phyloP scores from a whole-genome alignment of 2,113 vertebrate species.

The Tupaia chinensis region DNA sequence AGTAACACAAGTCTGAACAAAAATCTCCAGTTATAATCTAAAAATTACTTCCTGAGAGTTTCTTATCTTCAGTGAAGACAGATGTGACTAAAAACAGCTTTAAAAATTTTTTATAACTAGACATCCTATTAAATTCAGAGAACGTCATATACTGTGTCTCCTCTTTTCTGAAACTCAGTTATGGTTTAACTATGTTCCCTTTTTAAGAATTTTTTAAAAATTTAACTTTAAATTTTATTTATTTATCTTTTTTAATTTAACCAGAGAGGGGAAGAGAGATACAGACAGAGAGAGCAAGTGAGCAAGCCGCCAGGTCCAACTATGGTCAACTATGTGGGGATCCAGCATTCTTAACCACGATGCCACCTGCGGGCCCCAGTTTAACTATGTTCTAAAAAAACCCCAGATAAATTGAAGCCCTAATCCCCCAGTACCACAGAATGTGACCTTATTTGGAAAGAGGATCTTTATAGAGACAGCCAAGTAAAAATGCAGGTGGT shows the following conservation, averaged over 20 bases:
- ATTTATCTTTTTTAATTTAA: no score
- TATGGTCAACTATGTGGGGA: no score
- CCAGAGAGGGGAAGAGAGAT: no score
- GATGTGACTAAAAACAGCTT: slow-evolving; percentile 18
- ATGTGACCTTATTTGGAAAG: neutral
- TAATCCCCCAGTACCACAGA: neutral
- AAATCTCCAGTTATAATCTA: slow-evolving; percentile 42
- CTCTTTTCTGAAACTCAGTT: neutral
- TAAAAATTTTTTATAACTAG: neutral
- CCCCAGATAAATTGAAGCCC: neutral
- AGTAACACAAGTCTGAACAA: slow-evolving; percentile 43
- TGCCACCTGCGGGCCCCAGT: no score
- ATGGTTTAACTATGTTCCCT: neutral
- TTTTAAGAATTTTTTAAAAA: no score
- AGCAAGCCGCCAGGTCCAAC: no score
- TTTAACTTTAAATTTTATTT: no score
- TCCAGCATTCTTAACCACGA: no score
- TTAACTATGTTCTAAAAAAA: neutral
- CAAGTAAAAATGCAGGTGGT: neutral
- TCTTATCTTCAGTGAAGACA: slow-evolving; percentile 12
- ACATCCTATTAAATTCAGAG: neutral
- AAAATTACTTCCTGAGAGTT: slow-evolving; percentile 52
- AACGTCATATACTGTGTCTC: neutral
- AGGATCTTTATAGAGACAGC: neutral
- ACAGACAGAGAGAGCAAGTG: no score